Evolutionary conservation across 1,140 invertebrate species (phyloP).

Genomic region (Drosophila carrolli): DNA sequence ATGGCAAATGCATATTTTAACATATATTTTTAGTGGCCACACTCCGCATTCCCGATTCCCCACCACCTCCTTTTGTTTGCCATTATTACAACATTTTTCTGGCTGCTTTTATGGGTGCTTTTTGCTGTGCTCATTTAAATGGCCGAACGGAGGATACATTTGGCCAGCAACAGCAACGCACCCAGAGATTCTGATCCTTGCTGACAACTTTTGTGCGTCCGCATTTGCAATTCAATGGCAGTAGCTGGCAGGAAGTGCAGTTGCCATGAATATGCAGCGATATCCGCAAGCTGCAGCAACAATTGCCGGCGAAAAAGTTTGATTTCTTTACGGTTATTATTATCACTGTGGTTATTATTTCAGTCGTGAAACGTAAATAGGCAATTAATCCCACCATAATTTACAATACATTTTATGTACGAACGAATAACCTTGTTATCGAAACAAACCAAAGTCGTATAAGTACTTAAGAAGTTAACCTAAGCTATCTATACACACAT

Average conservation of each 20-base stretch:
- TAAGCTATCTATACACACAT: conserved; percentile 55
- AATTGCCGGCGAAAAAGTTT: conserved; percentile 41
- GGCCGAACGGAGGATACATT: conserved; percentile 29
- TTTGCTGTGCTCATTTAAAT: conserved; percentile 48
- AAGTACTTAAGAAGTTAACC: conserved; percentile 50
- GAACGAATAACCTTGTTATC: conserved; percentile 58
- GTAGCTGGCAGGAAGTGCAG: conserved; percentile 34
- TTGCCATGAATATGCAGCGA: conserved; percentile 54
- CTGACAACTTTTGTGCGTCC: conserved; percentile 45
- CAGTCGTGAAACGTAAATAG: conserved; percentile 71
- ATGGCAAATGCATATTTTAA: conserved; percentile 71
- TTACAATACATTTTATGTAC: conserved; percentile 80
- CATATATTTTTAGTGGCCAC: conserved; percentile 59
- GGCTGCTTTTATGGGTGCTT: conserved; percentile 41
- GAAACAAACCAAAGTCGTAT: conserved; percentile 34
- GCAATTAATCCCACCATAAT: conserved; percentile 84
- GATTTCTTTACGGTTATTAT: conserved; percentile 20
- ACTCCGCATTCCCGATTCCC: conserved; percentile 20
- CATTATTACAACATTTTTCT: conserved; percentile 61
- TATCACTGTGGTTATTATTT: conserved; percentile 28
- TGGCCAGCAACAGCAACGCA: conserved; percentile 18
- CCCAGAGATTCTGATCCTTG: conserved; percentile 24
- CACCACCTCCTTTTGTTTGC: conserved; percentile 39
- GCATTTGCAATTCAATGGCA: conserved; percentile 57
- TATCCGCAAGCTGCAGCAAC: conserved; percentile 13